Percentiles rank a stretch among this genome's conserved stretches.
phyloP scores from a whole-genome alignment of 2,113 vertebrate genomes.

The Lucifuga dentata region DNA sequence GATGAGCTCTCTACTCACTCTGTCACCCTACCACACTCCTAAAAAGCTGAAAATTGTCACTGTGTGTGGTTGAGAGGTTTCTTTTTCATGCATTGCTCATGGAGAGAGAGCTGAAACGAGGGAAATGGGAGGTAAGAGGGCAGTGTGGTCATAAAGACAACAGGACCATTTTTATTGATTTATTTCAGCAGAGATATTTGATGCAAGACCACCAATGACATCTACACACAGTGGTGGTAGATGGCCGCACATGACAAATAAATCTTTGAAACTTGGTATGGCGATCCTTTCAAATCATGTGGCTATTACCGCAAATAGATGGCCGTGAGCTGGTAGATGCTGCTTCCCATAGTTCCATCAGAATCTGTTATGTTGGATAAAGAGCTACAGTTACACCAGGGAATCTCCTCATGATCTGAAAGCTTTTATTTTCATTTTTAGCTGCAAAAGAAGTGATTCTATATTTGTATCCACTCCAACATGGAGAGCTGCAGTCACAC shows the following conservation, averaged over 20 bases:
- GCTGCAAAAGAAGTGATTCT: conserved; percentile 8
- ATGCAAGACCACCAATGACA: conserved; percentile 42
- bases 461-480: conserved; percentile 21
- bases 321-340: conserved; percentile 25
- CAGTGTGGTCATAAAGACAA: conserved; percentile 28
- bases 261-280: no score
- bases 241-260: no score
- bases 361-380: conserved; percentile 36
- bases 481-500: conserved; percentile 30
- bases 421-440: conserved; percentile 41
- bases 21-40: no score
- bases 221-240: conserved; percentile 29
- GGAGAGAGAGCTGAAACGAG: background rate
- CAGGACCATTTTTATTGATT: conserved; percentile 46
- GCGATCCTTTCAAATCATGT: conserved; percentile 48
- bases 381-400: conserved; percentile 6
- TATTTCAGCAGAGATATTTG: conserved; percentile 32
- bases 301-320: conserved; percentile 45
- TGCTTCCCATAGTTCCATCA: conserved; percentile 33
- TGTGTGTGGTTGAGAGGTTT: background rate
- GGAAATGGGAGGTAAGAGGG: conserved; percentile 23
- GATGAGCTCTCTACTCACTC: no score
- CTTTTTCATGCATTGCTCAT: background rate
- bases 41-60: no score
- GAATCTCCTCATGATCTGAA: conserved; percentile 33